Evolutionary conservation across 2,797 vertebrate genomes (phyloP).

Genomic region (Sebastes cheni): DNA sequence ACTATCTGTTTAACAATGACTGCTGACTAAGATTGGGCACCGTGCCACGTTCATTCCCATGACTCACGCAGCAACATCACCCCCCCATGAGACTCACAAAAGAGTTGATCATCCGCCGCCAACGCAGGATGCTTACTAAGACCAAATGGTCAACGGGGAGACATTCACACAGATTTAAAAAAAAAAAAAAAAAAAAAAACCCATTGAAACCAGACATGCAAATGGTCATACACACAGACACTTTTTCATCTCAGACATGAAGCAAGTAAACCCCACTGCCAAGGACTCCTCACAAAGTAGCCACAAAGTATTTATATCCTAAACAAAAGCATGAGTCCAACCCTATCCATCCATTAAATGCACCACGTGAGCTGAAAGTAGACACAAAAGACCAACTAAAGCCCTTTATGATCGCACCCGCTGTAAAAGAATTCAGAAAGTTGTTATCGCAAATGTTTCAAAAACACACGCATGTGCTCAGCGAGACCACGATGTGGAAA

Average conservation of each 20-base stretch:
- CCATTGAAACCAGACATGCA: slow-evolving; percentile 18
- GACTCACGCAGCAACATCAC: slow-evolving; percentile 29
- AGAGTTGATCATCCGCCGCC: slow-evolving; percentile 21
- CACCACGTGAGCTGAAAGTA: not conserved
- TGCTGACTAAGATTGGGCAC: slow-evolving; percentile 36
- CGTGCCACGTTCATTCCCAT: slow-evolving; percentile 10
- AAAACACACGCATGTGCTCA: not conserved
- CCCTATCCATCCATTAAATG: not conserved
- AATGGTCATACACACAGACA: slow-evolving; percentile 3
- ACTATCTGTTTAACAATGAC: not conserved
- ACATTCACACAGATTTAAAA: not conserved
- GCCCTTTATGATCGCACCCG: not conserved
- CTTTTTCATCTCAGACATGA: not conserved
- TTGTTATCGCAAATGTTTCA: not conserved
- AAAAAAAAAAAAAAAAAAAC: not conserved
- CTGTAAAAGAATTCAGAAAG: not conserved
- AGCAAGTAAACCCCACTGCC: not conserved
- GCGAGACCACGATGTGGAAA: not conserved
- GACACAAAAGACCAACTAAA: not conserved
- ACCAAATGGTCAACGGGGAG: not conserved
- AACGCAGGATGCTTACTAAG: slow-evolving; percentile 25
- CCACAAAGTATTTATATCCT: not conserved
- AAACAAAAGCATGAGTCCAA: slow-evolving; percentile 1
- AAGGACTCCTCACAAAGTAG: not conserved
- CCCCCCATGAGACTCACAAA: slow-evolving; percentile 2